Evolutionary conservation across 2,888 invertebrate species (phyloP), one percentile per base, ranked within the genome.

Genomic region (Ophion ellenae): DNA sequence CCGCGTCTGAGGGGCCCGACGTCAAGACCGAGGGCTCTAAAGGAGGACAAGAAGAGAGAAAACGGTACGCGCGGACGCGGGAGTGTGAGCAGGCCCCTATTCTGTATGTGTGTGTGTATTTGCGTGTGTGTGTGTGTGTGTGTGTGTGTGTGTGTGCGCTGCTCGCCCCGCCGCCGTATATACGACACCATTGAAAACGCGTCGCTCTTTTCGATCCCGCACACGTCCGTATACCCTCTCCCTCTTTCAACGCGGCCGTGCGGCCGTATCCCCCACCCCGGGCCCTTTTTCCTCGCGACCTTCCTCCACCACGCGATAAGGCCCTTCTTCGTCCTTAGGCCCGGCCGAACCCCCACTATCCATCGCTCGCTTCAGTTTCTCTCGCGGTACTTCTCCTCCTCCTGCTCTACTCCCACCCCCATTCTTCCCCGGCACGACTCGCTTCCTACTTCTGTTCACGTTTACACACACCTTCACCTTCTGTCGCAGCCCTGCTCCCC

Each of bases 151-250:
- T 17, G 53, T 17, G 17, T 14, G 53, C 17, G 53, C 53, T 53
- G 90, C 80, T 78, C 90, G 92, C 93, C 93, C 93, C 92, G 92
- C 89, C 85, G 57, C 82, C 90, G 91, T 53, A 53, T 53, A 91
- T 91, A 92, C 90, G 91, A 91, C 93, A 93, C 93, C 92, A 92
- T 93, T 93, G 91, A 91, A 93, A 93, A 24, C 24, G 91, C 92
- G 91, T 91, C 90, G 90, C 17, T 53, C 90, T 91, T 91, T 91
- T 90, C 90, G 89, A 90, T 88, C 87, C 86, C 88, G 87, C 88
- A 87, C 88, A 86, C 87, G 83, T 57, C 85, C 88, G 82, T 86
- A 83, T 86, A 87, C 87, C 85, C 89, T 88, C 87, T 85, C 81
- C 69, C 71, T 75, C 80, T 76, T 59, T 69, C 81, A 67, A 74